Percentiles rank a stretch among this genome's conserved stretches.
Conservation (phyloP, 2,113 vertebrate species). For the Chrysemys picta region DNA sequence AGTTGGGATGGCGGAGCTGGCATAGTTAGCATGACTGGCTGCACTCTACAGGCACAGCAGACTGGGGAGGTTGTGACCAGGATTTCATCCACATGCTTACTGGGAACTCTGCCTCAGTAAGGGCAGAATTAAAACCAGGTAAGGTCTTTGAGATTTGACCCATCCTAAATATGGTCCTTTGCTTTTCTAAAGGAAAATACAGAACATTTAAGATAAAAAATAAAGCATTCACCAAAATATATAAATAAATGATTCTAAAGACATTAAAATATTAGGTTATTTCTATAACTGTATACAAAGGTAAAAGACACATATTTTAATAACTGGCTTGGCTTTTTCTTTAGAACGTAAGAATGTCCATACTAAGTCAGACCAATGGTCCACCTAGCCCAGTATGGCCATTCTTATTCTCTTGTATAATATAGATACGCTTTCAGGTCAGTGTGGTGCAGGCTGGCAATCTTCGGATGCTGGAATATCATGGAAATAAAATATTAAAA, state of each 20-base stretch:
- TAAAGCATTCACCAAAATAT: not conserved
- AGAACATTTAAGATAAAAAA: not conserved
- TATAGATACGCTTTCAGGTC: not conserved
- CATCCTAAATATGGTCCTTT: not conserved
- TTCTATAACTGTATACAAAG: not conserved
- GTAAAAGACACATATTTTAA: not conserved
- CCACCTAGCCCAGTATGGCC: not conserved
- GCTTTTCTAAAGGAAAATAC: not conserved
- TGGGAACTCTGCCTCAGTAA: not conserved
- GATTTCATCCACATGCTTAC: fast-evolving
- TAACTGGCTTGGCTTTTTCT: not conserved
- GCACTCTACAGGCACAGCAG: not conserved
- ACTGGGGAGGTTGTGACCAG: not conserved
- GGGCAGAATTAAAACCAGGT: not conserved
- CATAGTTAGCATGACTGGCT: not conserved
- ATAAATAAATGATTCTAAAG: not conserved
- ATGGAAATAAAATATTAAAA: not conserved
- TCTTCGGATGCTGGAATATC: not conserved
- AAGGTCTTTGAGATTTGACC: not conserved
- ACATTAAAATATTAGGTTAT: not conserved
- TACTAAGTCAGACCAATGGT: not conserved
- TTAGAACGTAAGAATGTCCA: not conserved
- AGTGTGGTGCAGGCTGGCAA: not conserved
- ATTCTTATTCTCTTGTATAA: not conserved
- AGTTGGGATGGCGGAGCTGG: not conserved